Conservation (phyloP, 2,113 vertebrate genomes). For the Lontra canadensis region DNA sequence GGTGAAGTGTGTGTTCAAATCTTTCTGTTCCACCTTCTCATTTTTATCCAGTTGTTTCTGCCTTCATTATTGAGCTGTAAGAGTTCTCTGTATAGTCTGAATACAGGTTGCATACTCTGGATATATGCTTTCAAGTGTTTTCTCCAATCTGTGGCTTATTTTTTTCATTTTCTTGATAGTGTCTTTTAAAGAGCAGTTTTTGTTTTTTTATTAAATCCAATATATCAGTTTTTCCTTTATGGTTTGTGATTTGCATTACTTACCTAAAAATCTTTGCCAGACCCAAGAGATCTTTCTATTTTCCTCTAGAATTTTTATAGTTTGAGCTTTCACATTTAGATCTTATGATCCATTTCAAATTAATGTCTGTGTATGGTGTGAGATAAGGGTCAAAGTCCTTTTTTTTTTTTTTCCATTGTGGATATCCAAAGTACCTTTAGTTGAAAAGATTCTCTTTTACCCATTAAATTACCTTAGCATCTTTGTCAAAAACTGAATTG, state of each 20-base stretch:
- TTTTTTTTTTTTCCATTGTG: neutral
- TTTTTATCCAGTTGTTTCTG: neutral
- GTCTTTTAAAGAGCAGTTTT: neutral
- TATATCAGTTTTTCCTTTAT: neutral
- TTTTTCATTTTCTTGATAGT: neutral
- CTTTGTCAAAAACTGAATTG: neutral
- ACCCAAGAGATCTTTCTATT: neutral
- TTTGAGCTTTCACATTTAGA: neutral
- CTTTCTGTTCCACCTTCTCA: neutral
- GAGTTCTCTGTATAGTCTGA: neutral
- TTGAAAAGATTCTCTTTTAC: neutral
- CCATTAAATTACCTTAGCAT: neutral
- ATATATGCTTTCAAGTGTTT: neutral
- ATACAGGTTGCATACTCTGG: neutral
- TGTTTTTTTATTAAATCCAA: neutral
- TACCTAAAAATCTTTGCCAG: slow-evolving; percentile 15
- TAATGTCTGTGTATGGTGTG: neutral
- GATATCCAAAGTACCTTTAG: neutral
- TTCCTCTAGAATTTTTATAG: neutral
- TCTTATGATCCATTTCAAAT: neutral
- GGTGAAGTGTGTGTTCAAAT: neutral
- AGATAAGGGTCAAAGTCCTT: neutral
- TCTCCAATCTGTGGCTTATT: neutral
- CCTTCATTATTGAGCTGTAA: neutral
- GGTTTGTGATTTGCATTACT: neutral